These are phyloP conservation scores for Lineus longissimus DNA, from an alignment of 1,140 invertebrate genomes.

Conservation along the genomic window DNA sequence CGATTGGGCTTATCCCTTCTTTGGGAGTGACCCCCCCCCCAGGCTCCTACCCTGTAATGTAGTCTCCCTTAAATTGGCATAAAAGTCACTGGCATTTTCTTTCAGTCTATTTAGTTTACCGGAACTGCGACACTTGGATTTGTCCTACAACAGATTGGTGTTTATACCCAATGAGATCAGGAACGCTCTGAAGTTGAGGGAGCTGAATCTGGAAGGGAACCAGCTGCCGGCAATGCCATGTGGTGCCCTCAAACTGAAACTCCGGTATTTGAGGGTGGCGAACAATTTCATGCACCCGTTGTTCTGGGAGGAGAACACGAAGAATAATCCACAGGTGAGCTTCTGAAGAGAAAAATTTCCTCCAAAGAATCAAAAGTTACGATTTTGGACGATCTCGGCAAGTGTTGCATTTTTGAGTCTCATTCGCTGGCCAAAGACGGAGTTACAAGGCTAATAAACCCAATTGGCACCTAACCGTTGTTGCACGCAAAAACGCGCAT, in stretches of 20 bases:
- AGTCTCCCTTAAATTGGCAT: background rate
- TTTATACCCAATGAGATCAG: conserved; percentile 45
- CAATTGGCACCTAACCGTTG: no score
- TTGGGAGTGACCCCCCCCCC: background rate
- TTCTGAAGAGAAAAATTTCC: no score
- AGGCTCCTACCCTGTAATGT: background rate
- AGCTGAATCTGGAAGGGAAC: conserved; percentile 50
- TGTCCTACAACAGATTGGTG: conserved; percentile 48
- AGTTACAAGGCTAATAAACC: no score
- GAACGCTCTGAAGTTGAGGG: conserved; percentile 34
- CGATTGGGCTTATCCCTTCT: no score
- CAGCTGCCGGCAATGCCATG: conserved; percentile 45
- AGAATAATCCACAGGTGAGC: conserved; percentile 41
- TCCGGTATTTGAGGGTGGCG: conserved; percentile 39
- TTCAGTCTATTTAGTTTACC: conserved; percentile 42
- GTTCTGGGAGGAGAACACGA: conserved; percentile 47
- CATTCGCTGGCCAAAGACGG: no score
- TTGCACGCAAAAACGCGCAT: no score
- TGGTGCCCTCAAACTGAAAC: conserved; percentile 34
- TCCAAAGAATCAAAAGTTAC: no score
- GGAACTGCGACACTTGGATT: conserved; percentile 36
- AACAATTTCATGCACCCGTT: conserved; percentile 54
- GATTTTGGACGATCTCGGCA: no score
- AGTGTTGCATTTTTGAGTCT: no score
- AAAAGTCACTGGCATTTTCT: background rate